These are phyloP conservation scores for Sycophaga agraensis DNA, from an alignment of 1,140 invertebrate genomes.

Conservation along the genomic window DNA sequence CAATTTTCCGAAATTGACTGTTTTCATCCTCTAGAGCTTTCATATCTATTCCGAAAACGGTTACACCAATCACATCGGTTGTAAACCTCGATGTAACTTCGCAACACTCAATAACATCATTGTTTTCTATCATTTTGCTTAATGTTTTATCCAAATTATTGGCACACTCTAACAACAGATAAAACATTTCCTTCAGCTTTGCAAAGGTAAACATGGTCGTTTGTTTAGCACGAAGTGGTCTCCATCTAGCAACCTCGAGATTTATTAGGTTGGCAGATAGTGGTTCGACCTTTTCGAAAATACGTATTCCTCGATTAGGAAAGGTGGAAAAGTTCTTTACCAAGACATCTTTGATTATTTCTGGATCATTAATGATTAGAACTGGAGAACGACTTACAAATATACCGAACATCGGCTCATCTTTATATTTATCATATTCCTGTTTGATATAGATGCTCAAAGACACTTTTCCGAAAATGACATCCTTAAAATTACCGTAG, in stretches of 20 bases:
- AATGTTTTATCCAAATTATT: constrained; percentile 14
- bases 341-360: constrained; percentile 40
- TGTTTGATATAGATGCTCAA: constrained; percentile 29
- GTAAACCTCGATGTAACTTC: constrained; percentile 49
- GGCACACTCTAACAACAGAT: constrained; percentile 14
- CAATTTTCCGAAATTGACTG: constrained; percentile 52
- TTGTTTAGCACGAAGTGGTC: constrained; percentile 53
- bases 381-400: constrained; percentile 31
- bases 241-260: constrained; percentile 48
- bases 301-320: constrained; percentile 37
- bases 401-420: constrained; percentile 38
- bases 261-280: constrained; percentile 33
- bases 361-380: constrained; percentile 33
- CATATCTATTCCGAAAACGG: constrained; percentile 53
- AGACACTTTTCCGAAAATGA: constrained; percentile 21
- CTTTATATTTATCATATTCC: constrained; percentile 33
- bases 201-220: constrained; percentile 50
- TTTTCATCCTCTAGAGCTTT: constrained; percentile 53
- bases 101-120: constrained; percentile 33
- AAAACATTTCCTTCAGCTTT: constrained; percentile 43
- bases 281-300: constrained; percentile 31
- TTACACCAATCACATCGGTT: constrained; percentile 45
- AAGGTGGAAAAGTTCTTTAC: constrained; percentile 51
- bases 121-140: background rate
- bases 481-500: constrained; percentile 38